These are phyloP conservation scores for Oryzias celebensis DNA, from an alignment of 2,113 vertebrate species.

Conservation along the genomic window DNA sequence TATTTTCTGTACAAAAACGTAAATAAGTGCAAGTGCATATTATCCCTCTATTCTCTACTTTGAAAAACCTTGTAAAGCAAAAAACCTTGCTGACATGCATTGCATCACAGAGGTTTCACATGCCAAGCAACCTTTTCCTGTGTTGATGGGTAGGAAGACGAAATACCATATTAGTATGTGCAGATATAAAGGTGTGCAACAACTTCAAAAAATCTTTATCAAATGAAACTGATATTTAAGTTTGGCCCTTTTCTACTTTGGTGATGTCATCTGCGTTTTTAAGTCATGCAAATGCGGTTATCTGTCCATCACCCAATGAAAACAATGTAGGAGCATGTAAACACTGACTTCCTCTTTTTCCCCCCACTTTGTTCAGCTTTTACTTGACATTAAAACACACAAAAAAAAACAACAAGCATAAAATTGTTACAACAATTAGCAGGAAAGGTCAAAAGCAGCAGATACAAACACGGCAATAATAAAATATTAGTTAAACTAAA, in stretches of 20 bases:
- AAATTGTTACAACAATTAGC: neutral
- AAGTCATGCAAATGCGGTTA: slow-evolving; percentile 10
- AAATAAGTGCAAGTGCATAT: neutral
- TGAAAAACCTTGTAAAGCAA: neutral
- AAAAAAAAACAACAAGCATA: neutral
- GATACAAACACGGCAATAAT: neutral
- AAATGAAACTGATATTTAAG: neutral
- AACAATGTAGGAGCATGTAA: slow-evolving; percentile 47
- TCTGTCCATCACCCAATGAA: slow-evolving; percentile 19
- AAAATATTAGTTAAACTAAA: slow-evolving; percentile 18
- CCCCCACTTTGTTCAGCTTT: slow-evolving; percentile 32
- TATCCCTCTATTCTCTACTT: slow-evolving; percentile 9
- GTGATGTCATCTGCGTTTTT: neutral
- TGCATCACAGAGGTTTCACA: slow-evolving; percentile 56
- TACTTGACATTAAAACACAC: slow-evolving; percentile 7
- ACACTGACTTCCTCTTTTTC: slow-evolving; percentile 64
- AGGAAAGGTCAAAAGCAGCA: neutral
- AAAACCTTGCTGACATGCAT: slow-evolving; percentile 23
- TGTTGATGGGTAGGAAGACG: slow-evolving; percentile 40
- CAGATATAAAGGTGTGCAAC: slow-evolving; percentile 9
- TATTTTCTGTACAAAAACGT: no score
- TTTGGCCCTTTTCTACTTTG: neutral
- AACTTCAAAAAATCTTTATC: neutral
- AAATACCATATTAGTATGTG: neutral
- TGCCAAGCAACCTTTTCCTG: slow-evolving; percentile 56